phyloP scores from a whole-genome alignment of 2,888 invertebrate genomes.

The Lycaena phlaeas region DNA sequence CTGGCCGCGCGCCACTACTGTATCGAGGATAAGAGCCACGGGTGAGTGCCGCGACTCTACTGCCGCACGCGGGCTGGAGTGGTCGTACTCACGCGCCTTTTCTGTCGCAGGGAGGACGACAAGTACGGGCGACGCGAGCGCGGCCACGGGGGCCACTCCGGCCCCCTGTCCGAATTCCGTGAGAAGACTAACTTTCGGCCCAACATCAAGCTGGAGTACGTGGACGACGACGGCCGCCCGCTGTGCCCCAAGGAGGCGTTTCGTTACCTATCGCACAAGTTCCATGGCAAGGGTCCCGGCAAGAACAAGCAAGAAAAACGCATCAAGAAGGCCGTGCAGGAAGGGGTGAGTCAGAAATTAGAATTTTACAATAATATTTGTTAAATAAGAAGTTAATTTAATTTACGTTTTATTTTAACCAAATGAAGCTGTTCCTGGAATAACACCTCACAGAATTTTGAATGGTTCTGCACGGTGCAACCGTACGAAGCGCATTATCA shows the following conservation, averaged over 20 bases:
- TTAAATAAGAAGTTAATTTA: no score
- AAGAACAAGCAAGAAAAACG: constrained; percentile 98
- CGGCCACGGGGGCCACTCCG: constrained; percentile 62
- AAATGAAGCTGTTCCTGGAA: no score
- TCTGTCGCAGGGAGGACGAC: constrained; percentile 83
- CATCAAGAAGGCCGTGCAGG: constrained; percentile 94
- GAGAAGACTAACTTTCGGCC: constrained; percentile 94
- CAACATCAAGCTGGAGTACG: constrained; percentile 95
- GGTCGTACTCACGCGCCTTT: no score
- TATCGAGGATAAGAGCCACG: constrained; percentile 50
- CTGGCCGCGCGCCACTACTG: constrained; percentile 34
- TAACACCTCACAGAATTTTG: no score
- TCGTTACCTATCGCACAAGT: constrained; percentile 95
- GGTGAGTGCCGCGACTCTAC: constrained; percentile 21
- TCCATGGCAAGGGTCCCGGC: constrained; percentile 99
- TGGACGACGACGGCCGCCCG: constrained; percentile 95
- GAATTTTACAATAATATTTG: background rate
- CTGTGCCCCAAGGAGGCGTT: constrained; percentile 97
- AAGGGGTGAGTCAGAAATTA: constrained; percentile 75
- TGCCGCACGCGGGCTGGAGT: no score
- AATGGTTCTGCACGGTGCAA: no score
- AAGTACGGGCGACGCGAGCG: constrained; percentile 81
- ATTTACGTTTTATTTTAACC: no score
- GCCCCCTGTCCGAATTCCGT: constrained; percentile 92
- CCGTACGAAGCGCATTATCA: no score